phyloP scores from a whole-genome alignment of 2,113 vertebrate species.

The Sorex araneus region DNA sequence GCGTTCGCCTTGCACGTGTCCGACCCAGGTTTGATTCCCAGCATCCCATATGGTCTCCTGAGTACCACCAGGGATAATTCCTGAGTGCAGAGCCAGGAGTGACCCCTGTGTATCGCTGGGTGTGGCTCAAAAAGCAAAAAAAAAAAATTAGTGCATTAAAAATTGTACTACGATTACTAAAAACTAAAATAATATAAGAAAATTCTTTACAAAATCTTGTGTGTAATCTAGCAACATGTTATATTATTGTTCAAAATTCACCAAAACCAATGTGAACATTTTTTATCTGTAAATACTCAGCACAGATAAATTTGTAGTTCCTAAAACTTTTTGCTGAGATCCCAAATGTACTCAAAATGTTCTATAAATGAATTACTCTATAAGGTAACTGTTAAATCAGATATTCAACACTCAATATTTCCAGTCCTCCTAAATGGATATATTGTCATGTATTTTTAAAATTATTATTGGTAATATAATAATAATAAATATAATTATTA shows the following conservation, averaged over 20 bases:
- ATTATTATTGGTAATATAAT: background rate
- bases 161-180: slow-evolving; percentile 1
- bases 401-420: background rate
- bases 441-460: background rate
- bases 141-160: too few species aligned
- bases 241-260: background rate
- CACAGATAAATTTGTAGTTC: background rate
- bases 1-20: too few species aligned
- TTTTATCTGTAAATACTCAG: background rate
- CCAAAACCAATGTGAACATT: background rate
- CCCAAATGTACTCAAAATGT: too few species aligned
- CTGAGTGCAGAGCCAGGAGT: too few species aligned
- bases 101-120: too few species aligned
- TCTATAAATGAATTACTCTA: background rate
- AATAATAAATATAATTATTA: too few species aligned
- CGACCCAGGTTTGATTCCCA: too few species aligned
- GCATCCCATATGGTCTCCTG: too few species aligned
- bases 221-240: background rate
- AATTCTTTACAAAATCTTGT: background rate
- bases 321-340: too few species aligned
- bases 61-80: too few species aligned
- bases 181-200: background rate
- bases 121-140: too few species aligned
- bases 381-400: background rate
- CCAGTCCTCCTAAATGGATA: background rate